Conservation (phyloP, 2,888 invertebrate species). For the Eupithecia dodoneata region DNA sequence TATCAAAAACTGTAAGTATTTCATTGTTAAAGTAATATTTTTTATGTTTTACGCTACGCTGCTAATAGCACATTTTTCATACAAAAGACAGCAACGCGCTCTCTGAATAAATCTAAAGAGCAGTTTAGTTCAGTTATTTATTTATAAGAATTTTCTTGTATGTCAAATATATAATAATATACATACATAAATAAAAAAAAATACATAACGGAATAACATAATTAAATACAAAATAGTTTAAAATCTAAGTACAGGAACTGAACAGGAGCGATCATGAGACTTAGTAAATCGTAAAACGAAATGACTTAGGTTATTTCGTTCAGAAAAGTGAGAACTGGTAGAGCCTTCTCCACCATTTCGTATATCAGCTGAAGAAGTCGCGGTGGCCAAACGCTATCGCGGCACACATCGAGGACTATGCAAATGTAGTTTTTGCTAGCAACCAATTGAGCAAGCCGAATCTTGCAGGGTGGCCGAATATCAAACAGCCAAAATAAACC, state of each 20-base stretch:
- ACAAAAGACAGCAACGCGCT: slow-evolving; percentile 30
- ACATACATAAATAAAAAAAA: too few species aligned
- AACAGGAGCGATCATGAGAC: too few species aligned
- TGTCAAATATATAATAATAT: too few species aligned
- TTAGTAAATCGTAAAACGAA: neutral
- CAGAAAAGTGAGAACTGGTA: neutral
- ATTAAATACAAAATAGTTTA: too few species aligned
- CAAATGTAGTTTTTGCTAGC: slow-evolving; percentile 83
- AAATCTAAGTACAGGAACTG: too few species aligned
- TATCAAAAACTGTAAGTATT: too few species aligned
- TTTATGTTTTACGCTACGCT: too few species aligned
- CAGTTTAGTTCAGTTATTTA: too few species aligned
- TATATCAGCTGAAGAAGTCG: slow-evolving; percentile 51
- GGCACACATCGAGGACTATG: slow-evolving; percentile 76
- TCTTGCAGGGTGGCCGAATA: slow-evolving; percentile 71
- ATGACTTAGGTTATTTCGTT: neutral
- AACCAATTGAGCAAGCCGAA: slow-evolving; percentile 75
- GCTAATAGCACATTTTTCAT: neutral
- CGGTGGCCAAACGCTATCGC: slow-evolving; percentile 74
- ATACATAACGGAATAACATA: too few species aligned
- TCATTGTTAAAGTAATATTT: too few species aligned
- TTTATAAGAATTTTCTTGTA: too few species aligned
- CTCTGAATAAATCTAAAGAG: neutral
- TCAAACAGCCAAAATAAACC: slow-evolving; percentile 30
- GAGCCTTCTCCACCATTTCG: slow-evolving; percentile 52